Evolutionary conservation across 2,888 invertebrate species (phyloP).

Genomic region (Habrosyne pyritoides): DNA sequence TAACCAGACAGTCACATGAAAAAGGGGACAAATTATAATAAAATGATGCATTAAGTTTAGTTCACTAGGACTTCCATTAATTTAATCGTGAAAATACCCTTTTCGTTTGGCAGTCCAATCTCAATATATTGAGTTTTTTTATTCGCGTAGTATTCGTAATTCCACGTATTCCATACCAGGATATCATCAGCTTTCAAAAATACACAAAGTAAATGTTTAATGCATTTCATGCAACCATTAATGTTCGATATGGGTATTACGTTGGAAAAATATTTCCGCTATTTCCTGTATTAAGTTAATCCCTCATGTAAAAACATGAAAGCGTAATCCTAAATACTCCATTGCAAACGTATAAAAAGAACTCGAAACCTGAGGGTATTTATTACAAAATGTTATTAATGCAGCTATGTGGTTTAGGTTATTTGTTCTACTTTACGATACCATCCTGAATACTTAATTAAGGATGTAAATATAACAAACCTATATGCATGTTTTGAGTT

Average conservation of each 20-base stretch:
- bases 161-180: neutral
- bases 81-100: neutral
- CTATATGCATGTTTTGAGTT: too few relatives aligned
- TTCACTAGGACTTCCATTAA: neutral
- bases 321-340: slow-evolving; percentile 23
- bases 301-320: slow-evolving; percentile 19
- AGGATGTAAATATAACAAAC: neutral
- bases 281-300: slow-evolving; percentile 16
- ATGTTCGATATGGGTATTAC: slow-evolving; percentile 6
- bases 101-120: neutral
- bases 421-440: neutral
- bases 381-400: neutral
- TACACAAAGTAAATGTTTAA: slow-evolving; percentile 7
- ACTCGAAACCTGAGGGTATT: neutral
- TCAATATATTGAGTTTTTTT: neutral
- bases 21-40: neutral
- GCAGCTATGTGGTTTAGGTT: neutral
- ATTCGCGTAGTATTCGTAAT: neutral
- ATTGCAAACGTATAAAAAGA: slow-evolving; percentile 11
- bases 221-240: slow-evolving; percentile 10
- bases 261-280: slow-evolving; percentile 16
- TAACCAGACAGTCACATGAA: too few relatives aligned
- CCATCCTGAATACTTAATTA: neutral
- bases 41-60: neutral
- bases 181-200: neutral